A percentile compares a stretch with the other conserved stretches of the same genome.
Conservation (phyloP, 2,888 invertebrate genomes). For the Drepana falcataria region DNA sequence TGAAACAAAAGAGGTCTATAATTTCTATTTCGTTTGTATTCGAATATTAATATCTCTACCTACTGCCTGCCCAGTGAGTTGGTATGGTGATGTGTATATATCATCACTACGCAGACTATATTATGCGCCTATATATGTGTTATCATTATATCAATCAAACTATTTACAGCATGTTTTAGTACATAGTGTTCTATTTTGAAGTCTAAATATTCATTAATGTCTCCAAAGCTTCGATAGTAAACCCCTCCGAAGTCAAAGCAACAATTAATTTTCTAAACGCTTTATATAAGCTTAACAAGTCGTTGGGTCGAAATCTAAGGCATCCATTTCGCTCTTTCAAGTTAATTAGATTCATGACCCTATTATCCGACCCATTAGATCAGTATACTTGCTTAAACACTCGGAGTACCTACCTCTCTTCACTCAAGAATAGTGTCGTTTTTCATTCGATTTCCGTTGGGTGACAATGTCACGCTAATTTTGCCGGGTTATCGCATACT, state of each 20-base stretch:
- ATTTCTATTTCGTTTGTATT: too few species aligned
- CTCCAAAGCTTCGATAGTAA: not conserved
- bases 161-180: too few species aligned
- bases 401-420: conserved; percentile 9
- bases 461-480: too few species aligned
- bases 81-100: too few species aligned
- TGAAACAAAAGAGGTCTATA: too few species aligned
- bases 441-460: not conserved
- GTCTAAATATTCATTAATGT: not conserved
- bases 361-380: conserved; percentile 16
- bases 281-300: not conserved
- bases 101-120: too few species aligned
- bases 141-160: too few species aligned
- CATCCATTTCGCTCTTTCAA: conserved; percentile 4
- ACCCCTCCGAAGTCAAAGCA: not conserved
- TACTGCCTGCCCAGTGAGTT: too few species aligned
- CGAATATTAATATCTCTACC: too few species aligned
- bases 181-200: too few species aligned
- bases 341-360: conserved; percentile 17
- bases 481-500: too few species aligned
- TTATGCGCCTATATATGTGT: too few species aligned
- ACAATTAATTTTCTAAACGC: not conserved
- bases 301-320: not conserved
- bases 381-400: conserved; percentile 1
- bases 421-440: not conserved